Evolutionary conservation across 2,888 invertebrate genomes (phyloP), one percentile per base, ranked within the genome.

Genomic region (Atrina japonica): DNA sequence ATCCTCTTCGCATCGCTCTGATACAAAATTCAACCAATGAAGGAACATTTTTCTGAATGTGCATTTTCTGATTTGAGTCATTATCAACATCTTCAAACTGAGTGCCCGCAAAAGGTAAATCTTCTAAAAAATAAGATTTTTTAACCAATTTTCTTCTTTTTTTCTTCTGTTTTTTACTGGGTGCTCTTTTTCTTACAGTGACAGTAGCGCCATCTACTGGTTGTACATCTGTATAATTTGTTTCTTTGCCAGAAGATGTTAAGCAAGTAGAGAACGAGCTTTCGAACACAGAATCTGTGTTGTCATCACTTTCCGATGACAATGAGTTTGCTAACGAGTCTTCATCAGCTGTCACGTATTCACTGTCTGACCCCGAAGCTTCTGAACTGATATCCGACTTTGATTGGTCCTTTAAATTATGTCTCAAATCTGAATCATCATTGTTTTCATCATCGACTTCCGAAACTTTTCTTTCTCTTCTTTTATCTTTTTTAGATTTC

Each of bases 161-260:
- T 14, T 25, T 18, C 23, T 52, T 52, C 23, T 52, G 52, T 52
- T 52, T 52, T 52, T 52, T 52, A 23, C 23, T 23, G 16, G 52
- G 52, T 5, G 52, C 52, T 52, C 52, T 18, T 52, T 25, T 25
- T 1, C 52, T 21, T 1, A 1, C 16, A n/a, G 21, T 1, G n/a
- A n/a, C n/a, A n/a, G n/a, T n/a, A n/a, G n/a, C n/a, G n/a, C n/a
- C n/a, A 35, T 35, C 11, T 35, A 11, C 35, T 35, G 35, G 35
- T 11, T 7, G 35, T 11, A 35, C 35, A 35, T 35, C 11, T 35
- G 5, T 35, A 35, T 35, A 7, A 35, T n/a, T n/a, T n/a, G n/a
- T n/a, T n/a, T n/a, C n/a, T n/a, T n/a, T n/a, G n/a, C n/a, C n/a
- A n/a, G n/a, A n/a, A n/a, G n/a, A n/a, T 35, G 35, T 35, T 35